These are phyloP conservation scores for Aix galericulata DNA, from an alignment of 2,113 vertebrate genomes.

Conservation along the genomic window DNA sequence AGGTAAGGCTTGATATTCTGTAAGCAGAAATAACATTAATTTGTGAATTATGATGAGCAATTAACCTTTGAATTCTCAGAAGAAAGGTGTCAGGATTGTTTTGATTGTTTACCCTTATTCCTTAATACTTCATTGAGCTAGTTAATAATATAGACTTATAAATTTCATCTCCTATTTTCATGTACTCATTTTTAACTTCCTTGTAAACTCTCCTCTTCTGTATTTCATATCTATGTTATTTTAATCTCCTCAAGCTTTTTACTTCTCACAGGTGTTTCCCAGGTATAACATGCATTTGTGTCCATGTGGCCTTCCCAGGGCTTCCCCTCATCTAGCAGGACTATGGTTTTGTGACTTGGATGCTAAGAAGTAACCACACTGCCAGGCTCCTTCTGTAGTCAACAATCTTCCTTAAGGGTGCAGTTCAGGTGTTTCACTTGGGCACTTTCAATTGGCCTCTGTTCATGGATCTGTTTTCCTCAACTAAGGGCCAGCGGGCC, in stretches of 20 bases:
- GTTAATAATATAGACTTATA: neutral
- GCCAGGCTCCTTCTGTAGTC: neutral
- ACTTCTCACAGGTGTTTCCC: neutral
- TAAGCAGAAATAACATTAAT: neutral
- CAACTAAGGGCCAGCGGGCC: neutral
- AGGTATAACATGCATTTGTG: neutral
- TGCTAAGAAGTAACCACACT: neutral
- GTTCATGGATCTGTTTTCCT: neutral
- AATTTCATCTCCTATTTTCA: neutral
- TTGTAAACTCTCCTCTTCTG: neutral
- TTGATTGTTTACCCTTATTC: neutral
- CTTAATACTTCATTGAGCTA: neutral
- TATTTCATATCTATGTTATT: neutral
- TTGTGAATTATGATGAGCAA: neutral
- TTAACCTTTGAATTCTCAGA: neutral
- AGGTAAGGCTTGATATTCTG: neutral
- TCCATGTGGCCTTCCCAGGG: neutral
- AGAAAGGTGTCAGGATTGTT: neutral
- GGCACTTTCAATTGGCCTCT: neutral
- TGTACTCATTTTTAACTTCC: neutral
- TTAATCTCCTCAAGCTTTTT: neutral
- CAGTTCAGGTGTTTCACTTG: neutral
- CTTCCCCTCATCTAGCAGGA: neutral
- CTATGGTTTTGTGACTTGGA: neutral
- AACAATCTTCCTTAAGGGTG: rapidly evolving